phyloP scores from a whole-genome alignment of 1,140 invertebrate species.

The Dinoponera quadriceps region DNA sequence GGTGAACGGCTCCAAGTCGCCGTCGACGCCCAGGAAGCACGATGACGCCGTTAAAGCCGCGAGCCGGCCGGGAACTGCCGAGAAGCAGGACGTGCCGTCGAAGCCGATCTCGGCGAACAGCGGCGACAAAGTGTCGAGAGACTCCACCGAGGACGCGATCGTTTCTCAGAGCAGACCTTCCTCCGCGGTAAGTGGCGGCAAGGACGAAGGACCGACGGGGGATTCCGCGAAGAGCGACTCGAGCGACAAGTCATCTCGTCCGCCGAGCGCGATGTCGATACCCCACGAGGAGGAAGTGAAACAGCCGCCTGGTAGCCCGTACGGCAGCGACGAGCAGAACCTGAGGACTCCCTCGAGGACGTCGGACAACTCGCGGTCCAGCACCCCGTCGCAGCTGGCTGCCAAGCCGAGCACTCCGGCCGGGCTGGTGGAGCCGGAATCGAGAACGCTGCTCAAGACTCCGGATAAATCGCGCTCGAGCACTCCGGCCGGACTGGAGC shows the following conservation, averaged over 20 bases:
- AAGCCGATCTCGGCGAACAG: slow-evolving; percentile 16
- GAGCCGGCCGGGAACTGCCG: slow-evolving; percentile 39
- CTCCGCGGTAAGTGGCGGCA: not conserved
- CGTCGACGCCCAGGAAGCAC: not conserved
- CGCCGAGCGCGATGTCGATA: not conserved
- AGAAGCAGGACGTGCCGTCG: slow-evolving; percentile 17
- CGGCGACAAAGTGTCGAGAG: not conserved
- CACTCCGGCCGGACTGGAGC: slow-evolving; percentile 2
- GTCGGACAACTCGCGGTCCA: slow-evolving; percentile 6
- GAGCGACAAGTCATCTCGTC: not conserved
- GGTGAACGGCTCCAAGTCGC: slow-evolving; percentile 30
- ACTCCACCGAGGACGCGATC: not conserved
- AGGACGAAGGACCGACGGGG: not conserved
- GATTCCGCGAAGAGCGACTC: not conserved
- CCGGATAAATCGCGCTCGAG: slow-evolving; percentile 13
- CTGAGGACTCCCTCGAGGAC: slow-evolving; percentile 27
- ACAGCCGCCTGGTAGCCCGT: not conserved
- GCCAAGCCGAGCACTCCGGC: not conserved
- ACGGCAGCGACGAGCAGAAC: not conserved
- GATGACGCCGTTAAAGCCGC: not conserved
- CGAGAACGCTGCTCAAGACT: slow-evolving; percentile 2
- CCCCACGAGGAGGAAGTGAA: not conserved
- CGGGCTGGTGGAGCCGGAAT: not conserved
- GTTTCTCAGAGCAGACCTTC: slow-evolving; percentile 39
- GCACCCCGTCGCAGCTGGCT: not conserved